Evolutionary conservation across 2,888 invertebrate genomes (phyloP).

Genomic region (Eupsilia transversa): DNA sequence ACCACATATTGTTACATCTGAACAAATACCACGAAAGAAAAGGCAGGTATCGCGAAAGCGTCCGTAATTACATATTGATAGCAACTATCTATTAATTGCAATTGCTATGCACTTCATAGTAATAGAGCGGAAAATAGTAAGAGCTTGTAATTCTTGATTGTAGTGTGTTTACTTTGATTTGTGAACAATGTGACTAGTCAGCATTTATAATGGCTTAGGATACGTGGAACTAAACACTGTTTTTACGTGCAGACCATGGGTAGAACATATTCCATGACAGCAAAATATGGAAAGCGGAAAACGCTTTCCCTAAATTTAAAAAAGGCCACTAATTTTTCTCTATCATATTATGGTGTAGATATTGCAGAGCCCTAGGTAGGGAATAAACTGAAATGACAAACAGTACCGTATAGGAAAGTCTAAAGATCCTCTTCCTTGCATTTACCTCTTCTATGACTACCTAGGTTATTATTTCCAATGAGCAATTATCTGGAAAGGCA

Average conservation of each 20-base stretch:
- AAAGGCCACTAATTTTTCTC: not conserved
- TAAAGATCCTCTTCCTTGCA: not conserved
- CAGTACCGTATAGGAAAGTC: not conserved
- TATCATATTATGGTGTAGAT: no score
- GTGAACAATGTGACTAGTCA: not conserved
- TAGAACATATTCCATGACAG: not conserved
- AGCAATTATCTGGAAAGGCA: slow-evolving; percentile 24
- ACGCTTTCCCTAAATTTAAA: not conserved
- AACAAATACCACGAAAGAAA: slow-evolving; percentile 44
- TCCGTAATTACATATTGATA: slow-evolving; percentile 51
- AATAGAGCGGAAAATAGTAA: slow-evolving; percentile 55
- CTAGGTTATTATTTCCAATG: not conserved
- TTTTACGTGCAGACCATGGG: not conserved
- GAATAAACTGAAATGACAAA: not conserved
- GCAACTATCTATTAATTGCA: slow-evolving; percentile 43
- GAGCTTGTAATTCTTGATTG: slow-evolving; percentile 36
- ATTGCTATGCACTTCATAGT: slow-evolving; percentile 44
- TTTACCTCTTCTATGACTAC: not conserved
- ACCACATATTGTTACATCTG: slow-evolving; percentile 43
- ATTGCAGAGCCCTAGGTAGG: no score
- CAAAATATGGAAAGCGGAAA: not conserved
- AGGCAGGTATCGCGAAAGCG: slow-evolving; percentile 41
- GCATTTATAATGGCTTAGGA: not conserved
- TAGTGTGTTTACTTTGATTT: slow-evolving; percentile 21
- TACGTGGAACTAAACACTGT: not conserved